These are phyloP conservation scores for Ctenochaetus hawaiiensis DNA, from an alignment of 2,797 vertebrate species.

Conservation along the genomic window DNA sequence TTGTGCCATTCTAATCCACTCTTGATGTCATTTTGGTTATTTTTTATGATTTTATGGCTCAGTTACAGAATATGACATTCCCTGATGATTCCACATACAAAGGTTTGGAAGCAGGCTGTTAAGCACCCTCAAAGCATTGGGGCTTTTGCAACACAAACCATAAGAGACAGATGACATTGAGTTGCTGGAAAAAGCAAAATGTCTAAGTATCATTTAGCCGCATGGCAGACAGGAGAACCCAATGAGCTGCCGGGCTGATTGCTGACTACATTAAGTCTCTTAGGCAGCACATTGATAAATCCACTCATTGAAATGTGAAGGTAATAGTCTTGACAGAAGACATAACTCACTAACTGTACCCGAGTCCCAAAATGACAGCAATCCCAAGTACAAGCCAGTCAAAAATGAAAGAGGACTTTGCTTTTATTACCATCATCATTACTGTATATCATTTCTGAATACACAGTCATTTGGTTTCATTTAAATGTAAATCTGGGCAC, in stretches of 20 bases:
- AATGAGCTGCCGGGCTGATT: constrained; percentile 57
- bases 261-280: constrained; percentile 64
- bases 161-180: constrained; percentile 17
- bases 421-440: constrained; percentile 84
- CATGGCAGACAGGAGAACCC: constrained; percentile 19
- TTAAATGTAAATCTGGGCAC: constrained; percentile 88
- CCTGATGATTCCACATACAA: background rate
- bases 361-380: constrained; percentile 69
- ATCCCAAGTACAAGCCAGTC: constrained; percentile 63
- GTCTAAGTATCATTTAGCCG: constrained; percentile 27
- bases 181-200: constrained; percentile 26
- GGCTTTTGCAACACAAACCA: constrained; percentile 10
- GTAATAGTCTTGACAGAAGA: constrained; percentile 77
- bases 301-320: constrained; percentile 70
- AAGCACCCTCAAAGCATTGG: background rate
- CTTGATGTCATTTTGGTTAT: background rate
- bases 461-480: constrained; percentile 87
- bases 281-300: constrained; percentile 69
- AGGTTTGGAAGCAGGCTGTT: background rate
- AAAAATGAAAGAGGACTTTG: constrained; percentile 71
- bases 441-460: constrained; percentile 85
- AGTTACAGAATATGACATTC: background rate
- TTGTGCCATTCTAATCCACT: background rate
- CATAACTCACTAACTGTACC: constrained; percentile 75
- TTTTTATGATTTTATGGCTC: background rate